These are phyloP conservation scores for Pyrrhura leucotis DNA, from an alignment of 2,797 vertebrate species.

Conservation along the genomic window DNA sequence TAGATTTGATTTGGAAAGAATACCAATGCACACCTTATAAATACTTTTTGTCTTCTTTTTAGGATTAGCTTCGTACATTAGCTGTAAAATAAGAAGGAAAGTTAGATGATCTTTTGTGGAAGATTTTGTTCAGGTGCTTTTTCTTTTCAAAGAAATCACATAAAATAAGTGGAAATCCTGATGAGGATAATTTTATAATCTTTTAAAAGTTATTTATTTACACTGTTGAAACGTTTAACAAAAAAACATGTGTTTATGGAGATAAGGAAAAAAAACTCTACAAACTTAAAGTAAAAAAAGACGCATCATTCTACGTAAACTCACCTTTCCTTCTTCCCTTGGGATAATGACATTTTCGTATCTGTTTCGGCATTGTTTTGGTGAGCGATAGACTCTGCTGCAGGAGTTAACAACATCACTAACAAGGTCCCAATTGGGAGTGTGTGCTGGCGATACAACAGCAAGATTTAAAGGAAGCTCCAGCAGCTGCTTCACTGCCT, in stretches of 20 bases:
- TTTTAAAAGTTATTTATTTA: constrained; percentile 58
- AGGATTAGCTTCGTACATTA: constrained; percentile 93
- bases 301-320: not conserved
- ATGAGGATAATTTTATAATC: constrained; percentile 53
- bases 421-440: constrained; percentile 95
- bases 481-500: constrained; percentile 94
- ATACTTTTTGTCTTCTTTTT: constrained; percentile 98
- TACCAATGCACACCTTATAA: constrained; percentile 86
- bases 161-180: constrained; percentile 70
- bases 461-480: constrained; percentile 92
- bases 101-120: constrained; percentile 75
- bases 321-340: constrained; percentile 93
- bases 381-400: constrained; percentile 93
- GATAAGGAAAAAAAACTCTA: constrained; percentile 52
- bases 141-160: constrained; percentile 72
- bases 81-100: constrained; percentile 80
- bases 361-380: constrained; percentile 92
- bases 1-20: constrained; percentile 74
- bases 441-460: constrained; percentile 92
- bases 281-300: constrained; percentile 25
- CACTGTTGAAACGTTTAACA: constrained; percentile 60
- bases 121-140: constrained; percentile 74
- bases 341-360: constrained; percentile 95
- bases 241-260: constrained; percentile 30
- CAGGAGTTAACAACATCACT: constrained; percentile 95